Evolutionary conservation across 2,797 vertebrate species (phyloP), one percentile per base, ranked within the genome.

Genomic region (Gadopsis marmoratus): DNA sequence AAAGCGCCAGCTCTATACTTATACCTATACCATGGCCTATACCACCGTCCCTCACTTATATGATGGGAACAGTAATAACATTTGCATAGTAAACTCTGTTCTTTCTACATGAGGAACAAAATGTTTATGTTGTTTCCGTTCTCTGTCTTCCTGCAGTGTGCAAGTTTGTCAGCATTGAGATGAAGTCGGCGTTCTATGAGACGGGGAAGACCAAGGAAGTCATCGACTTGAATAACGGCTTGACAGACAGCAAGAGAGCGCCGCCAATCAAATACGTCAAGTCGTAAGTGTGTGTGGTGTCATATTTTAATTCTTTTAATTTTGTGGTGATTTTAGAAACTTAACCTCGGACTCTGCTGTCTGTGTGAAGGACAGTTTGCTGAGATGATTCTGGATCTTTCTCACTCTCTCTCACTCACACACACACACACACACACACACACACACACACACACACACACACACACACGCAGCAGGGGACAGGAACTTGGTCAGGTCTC

Each of bases 161-260:
- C 85, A 99, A 99, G 81, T 98, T 97, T 0, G 95, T 99, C 11
- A 97, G 97, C 0, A 95, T 99, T 63, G 98, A 99, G 93, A 96
- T 99, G 95, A 99, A 99, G 89, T 97, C 96, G 0, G 96, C 97
- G 1, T 99, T 99, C 6, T 96, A 98, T 2, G 98, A 99, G 92
- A 99, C 98, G 0, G 95, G 97, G 29, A 99, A 95, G 90, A 99
- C 97, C 33, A 98, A 97, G 82, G 97, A 97, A 33, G 96, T 99
- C 78, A 97, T 99, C 0, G 97, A 96, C 79, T 97, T 95, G 0
- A 98, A 96, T 82, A 99, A 99, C 0, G 93, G 96, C 82, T 97
- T 97, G 91, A 92, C 99, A 71, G 97, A 98, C 0, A 93, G 94
- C 82, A 99, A 97, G 86, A 95, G 96, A 2, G 91, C 97, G 0